Percentiles rank a stretch among this genome's conserved stretches.
Evolutionary conservation across 2,113 vertebrate species (phyloP).

Genomic region (Oreotrochilus melanogaster): DNA sequence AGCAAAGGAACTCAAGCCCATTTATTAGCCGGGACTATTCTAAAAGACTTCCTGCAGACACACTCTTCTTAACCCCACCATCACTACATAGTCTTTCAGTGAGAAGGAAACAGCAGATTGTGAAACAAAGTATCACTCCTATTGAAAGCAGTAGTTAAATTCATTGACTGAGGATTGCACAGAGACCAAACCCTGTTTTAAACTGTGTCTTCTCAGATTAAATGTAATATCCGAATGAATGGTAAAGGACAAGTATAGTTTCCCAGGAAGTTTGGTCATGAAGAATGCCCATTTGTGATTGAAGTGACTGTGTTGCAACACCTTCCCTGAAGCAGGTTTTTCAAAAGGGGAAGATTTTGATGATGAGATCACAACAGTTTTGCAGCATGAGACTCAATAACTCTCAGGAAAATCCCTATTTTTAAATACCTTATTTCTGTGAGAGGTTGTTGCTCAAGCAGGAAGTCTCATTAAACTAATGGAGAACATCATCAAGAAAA

Average conservation of each 20-base stretch:
- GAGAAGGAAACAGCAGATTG: neutral
- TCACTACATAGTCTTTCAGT: neutral
- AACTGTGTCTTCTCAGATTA: neutral
- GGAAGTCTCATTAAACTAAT: slow-evolving; percentile 32
- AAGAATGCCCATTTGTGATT: neutral
- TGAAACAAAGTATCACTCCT: neutral
- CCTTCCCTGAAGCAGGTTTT: neutral
- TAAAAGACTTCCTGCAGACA: neutral
- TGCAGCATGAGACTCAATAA: neutral
- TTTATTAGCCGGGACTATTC: neutral
- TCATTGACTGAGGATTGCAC: neutral
- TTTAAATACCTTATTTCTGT: neutral
- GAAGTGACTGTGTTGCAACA: neutral
- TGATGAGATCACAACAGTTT: neutral
- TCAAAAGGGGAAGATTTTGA: neutral
- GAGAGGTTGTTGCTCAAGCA: slow-evolving; percentile 21
- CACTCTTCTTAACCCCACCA: neutral
- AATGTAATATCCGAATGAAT: neutral
- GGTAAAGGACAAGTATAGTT: neutral
- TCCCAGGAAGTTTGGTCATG: neutral
- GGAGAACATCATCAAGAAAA: neutral
- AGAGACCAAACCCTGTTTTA: neutral
- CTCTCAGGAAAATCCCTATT: slow-evolving; percentile 3
- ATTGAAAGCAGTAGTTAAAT: neutral
- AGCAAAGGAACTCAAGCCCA: neutral